These are phyloP conservation scores for Amphiprion percula DNA, from an alignment of 2,113 vertebrate species.

Conservation along the genomic window DNA sequence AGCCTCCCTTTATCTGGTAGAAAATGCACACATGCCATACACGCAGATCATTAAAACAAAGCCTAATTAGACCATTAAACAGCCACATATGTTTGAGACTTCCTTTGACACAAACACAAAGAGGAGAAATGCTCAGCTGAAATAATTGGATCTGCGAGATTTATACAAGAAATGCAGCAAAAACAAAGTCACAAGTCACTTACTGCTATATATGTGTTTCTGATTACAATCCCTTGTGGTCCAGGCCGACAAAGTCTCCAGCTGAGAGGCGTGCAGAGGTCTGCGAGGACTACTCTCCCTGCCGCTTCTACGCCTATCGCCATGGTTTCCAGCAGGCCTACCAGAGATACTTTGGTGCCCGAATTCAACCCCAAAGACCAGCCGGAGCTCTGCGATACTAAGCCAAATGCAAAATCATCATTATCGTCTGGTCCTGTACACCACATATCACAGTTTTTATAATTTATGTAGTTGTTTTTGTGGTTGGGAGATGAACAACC, in stretches of 20 bases:
- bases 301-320: slow-evolving; percentile 83
- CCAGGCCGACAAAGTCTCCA: slow-evolving; percentile 84
- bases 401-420: neutral
- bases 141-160: neutral
- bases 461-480: slow-evolving; percentile 31
- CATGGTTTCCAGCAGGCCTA: slow-evolving; percentile 88
- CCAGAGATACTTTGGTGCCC: slow-evolving; percentile 84
- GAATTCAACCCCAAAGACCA: slow-evolving; percentile 45
- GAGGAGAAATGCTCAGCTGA: neutral
- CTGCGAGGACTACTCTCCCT: slow-evolving; percentile 90
- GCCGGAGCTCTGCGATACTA: slow-evolving; percentile 43
- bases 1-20: neutral
- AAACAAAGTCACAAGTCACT: neutral
- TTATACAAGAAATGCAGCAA: neutral
- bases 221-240: neutral
- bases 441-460: slow-evolving; percentile 20
- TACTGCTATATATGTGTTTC: neutral
- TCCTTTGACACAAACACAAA: neutral
- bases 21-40: neutral
- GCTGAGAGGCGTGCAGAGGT: slow-evolving; percentile 87
- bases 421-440: slow-evolving; percentile 2
- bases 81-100: slow-evolving; percentile 6
- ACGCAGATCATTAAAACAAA: neutral
- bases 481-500: slow-evolving; percentile 2
- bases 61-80: slow-evolving; percentile 34